phyloP scores from a whole-genome alignment of 2,888 invertebrate genomes.

The Neria commutata region DNA sequence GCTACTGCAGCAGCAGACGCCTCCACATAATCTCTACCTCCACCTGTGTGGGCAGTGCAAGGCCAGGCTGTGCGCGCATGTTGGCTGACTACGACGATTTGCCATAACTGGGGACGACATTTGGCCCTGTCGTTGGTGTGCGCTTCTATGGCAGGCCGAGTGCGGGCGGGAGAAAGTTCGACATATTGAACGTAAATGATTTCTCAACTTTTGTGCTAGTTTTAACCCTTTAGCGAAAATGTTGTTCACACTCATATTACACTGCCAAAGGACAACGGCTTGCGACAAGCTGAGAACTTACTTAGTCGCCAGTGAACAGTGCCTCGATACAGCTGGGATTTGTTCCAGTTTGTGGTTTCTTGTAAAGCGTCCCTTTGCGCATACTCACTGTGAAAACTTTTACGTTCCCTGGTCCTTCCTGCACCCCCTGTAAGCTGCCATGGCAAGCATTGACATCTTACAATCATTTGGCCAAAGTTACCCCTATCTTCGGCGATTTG shows the following conservation, averaged over 20 bases:
- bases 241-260: background rate
- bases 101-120: conserved; percentile 43
- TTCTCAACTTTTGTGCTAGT: conserved; percentile 19
- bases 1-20: too few relatives aligned
- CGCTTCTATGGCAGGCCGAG: too few relatives aligned
- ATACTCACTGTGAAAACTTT: conserved; percentile 1
- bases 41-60: background rate
- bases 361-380: conserved; percentile 7
- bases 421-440: too few relatives aligned
- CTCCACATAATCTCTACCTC: too few relatives aligned
- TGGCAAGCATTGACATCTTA: too few relatives aligned
- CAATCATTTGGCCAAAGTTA: background rate
- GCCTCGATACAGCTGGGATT: background rate
- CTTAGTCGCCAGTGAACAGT: background rate
- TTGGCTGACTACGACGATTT: conserved; percentile 32
- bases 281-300: background rate
- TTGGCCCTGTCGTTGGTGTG: conserved; percentile 18
- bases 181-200: conserved; percentile 25
- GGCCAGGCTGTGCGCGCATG: background rate
- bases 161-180: conserved; percentile 21
- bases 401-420: too few relatives aligned
- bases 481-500: conserved; percentile 13
- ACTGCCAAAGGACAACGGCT: background rate
- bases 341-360: background rate
- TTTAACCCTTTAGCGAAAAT: conserved; percentile 3